Evolutionary conservation across 2,888 invertebrate genomes (phyloP), one percentile per base, ranked within the genome.

Genomic region (Penaeus monodon): DNA sequence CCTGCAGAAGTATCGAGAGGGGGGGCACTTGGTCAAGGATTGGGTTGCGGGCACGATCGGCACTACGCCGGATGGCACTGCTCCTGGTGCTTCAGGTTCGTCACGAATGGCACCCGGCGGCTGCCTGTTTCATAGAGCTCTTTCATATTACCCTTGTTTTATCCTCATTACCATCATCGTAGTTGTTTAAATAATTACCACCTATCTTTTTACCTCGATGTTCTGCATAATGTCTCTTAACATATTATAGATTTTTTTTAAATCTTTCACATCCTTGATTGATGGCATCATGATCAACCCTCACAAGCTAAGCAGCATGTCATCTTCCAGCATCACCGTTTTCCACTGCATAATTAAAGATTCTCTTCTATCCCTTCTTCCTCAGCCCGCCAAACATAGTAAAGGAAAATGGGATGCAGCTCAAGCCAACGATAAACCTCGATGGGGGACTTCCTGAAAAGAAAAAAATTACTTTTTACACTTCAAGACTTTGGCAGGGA

Each of bases 41-140:
- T 91, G 91, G 91, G 78, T 83, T 1, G 89, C 91, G 27, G 91
- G 91, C 17, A 85, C 65, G 8, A 92, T 95, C 73, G 95, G 92
- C 95, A 95, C 91, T 95, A 94, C 89, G 95, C 95, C 4, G 95
- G 95, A 22, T 95, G 95, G 95, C 94, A 93, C 91, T 95, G 95
- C 91, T 94, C 95, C 91, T 94, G 94, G 91, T 95, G 95, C 91
- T 93, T 94, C 91, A 93, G 94, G 88, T 88, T 27, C 65, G 86
- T 73, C 8, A 22, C 17, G 77, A 14, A 17, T 57, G 14, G 17
- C 57, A 8, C 17, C 57, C 57, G 12, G 14, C 57, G 17, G 57
- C 57, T 6, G 12, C 17, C 17, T 17, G 49, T 49, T 49, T 49
- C 17, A 14, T 57, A 57, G 17, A 12, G 49, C 49, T 14, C 14